A percentile compares a stretch with the other conserved stretches of the same genome.
These are phyloP conservation scores for Diaprepes abbreviatus DNA, from an alignment of 2,888 invertebrate species.

Conservation along the genomic window DNA sequence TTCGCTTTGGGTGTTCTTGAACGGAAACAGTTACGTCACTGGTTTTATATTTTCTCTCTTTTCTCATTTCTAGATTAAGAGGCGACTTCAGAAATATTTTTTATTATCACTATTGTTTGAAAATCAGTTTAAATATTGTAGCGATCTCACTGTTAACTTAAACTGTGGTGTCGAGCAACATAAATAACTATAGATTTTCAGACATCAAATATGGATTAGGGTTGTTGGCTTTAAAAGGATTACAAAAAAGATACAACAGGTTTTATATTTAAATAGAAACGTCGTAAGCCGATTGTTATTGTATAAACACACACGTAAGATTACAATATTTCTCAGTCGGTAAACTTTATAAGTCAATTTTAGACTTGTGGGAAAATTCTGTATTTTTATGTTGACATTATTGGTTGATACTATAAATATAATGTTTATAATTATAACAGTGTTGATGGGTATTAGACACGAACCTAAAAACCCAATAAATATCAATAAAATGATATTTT, in stretches of 20 bases:
- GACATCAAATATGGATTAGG: constrained; percentile 3
- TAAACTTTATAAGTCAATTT: background rate
- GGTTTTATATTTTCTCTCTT: too few species aligned
- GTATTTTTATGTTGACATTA: background rate
- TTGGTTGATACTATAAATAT: background rate
- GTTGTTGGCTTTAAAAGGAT: background rate
- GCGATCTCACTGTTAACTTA: background rate
- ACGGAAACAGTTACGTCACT: too few species aligned
- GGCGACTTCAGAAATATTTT: too few species aligned
- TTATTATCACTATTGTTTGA: too few species aligned
- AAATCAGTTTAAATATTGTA: too few species aligned
- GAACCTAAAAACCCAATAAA: too few species aligned
- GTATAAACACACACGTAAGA: background rate
- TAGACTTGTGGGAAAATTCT: background rate
- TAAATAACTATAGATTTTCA: background rate
- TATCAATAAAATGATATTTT: too few species aligned
- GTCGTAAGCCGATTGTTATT: background rate
- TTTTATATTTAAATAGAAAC: background rate
- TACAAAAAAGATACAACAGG: constrained; percentile 6
- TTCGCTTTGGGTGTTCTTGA: too few species aligned
- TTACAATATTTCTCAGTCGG: background rate
- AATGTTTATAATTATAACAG: too few species aligned
- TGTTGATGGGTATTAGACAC: too few species aligned
- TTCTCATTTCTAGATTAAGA: too few species aligned
- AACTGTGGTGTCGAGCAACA: background rate